phyloP scores from a whole-genome alignment of 2,797 vertebrate species.

The Eospalax fontanierii region DNA sequence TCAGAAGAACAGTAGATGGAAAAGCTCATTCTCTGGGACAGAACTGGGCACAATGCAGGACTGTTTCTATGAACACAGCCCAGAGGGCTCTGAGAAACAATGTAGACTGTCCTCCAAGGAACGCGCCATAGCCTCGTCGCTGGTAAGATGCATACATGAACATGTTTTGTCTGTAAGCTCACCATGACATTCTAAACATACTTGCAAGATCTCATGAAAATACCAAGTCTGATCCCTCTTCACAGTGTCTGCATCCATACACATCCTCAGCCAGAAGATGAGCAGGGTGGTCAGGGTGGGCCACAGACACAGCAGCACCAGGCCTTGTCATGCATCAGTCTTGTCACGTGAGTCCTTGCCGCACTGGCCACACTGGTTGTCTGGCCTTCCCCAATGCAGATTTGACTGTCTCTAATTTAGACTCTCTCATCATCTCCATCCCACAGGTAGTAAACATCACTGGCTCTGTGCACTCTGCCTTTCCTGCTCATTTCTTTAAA shows the following conservation, averaged over 20 bases:
- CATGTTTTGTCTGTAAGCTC: neutral
- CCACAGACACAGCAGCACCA: neutral
- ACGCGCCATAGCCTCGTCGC: neutral
- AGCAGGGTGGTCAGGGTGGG: neutral
- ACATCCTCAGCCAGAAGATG: neutral
- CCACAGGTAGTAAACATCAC: neutral
- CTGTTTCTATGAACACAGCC: neutral
- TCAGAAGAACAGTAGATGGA: slow-evolving; percentile 11
- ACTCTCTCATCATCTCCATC: neutral
- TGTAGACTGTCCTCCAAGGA: neutral
- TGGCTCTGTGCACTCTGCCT: neutral
- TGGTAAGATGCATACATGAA: neutral
- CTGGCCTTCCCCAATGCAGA: neutral
- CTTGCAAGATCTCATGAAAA: neutral
- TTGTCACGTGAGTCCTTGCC: neutral
- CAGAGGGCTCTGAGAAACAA: slow-evolving; percentile 9
- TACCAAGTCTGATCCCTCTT: neutral
- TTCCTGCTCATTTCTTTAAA: slow-evolving; percentile 39
- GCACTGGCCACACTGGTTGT: neutral
- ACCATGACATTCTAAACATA: neutral
- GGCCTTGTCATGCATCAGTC: neutral
- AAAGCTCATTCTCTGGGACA: neutral
- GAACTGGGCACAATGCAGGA: neutral
- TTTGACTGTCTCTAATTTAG: neutral
- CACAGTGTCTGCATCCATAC: neutral